Evolutionary conservation across 2,888 invertebrate species (phyloP).

Genomic region (Eledona agricola): DNA sequence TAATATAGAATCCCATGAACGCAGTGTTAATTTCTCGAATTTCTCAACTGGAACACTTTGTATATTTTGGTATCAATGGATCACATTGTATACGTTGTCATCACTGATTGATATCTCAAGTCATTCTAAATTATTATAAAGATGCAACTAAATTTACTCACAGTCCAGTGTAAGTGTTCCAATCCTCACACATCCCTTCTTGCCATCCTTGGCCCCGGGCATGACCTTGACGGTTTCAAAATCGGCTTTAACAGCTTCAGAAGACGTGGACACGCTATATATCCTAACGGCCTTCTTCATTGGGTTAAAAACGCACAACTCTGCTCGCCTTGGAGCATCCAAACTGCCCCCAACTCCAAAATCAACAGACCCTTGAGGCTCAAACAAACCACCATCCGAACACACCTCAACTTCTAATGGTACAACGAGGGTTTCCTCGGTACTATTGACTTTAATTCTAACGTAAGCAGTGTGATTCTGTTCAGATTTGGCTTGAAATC

Average conservation of each 20-base stretch:
- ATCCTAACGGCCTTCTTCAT: constrained; percentile 73
- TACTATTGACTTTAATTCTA: constrained; percentile 76
- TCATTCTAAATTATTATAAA: neutral
- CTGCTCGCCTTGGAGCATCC: constrained; percentile 69
- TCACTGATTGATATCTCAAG: too few species aligned
- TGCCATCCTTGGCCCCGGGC: constrained; percentile 68
- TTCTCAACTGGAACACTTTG: too few species aligned
- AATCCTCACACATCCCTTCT: constrained; percentile 63
- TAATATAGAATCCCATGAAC: too few species aligned
- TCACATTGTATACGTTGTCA: too few species aligned
- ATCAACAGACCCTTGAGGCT: constrained; percentile 79
- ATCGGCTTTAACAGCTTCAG: constrained; percentile 73
- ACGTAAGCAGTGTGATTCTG: constrained; percentile 88
- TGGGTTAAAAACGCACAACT: constrained; percentile 73
- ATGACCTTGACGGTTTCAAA: constrained; percentile 73
- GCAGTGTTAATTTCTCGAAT: too few species aligned
- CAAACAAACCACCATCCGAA: constrained; percentile 76
- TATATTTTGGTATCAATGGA: too few species aligned
- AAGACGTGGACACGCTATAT: constrained; percentile 69
- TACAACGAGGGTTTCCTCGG: constrained; percentile 75
- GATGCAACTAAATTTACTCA: constrained; percentile 60
- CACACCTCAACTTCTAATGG: constrained; percentile 86
- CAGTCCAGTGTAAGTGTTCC: constrained; percentile 78
- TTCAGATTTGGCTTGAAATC: constrained; percentile 78
- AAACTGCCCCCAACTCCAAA: constrained; percentile 82